Evolutionary conservation across 1,140 invertebrate species (phyloP).

Genomic region (Aphaenogaster ashmeadi): DNA sequence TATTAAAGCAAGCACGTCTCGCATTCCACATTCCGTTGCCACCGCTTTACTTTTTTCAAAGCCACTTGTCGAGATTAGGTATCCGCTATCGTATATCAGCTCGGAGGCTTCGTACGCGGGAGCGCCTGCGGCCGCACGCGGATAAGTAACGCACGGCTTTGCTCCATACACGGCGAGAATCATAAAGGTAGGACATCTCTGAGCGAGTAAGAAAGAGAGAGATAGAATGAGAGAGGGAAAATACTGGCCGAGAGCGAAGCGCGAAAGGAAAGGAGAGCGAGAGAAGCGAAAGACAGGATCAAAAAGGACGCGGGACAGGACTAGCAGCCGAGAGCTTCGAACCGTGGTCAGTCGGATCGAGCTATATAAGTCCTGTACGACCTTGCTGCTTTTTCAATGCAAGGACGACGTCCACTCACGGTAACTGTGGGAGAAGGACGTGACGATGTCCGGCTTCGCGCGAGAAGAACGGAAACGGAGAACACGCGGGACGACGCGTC

Average conservation of each 20-base stretch:
- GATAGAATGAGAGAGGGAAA: neutral
- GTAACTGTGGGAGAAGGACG: slow-evolving; percentile 2
- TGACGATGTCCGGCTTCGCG: neutral
- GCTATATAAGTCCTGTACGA: slow-evolving; percentile 79
- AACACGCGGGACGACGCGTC: neutral
- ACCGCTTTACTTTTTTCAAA: slow-evolving; percentile 37
- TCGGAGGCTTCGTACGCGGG: slow-evolving; percentile 25
- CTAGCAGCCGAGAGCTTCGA: slow-evolving; percentile 68
- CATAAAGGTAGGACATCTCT: slow-evolving; percentile 50
- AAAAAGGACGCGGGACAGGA: slow-evolving; percentile 68
- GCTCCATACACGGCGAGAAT: slow-evolving; percentile 35
- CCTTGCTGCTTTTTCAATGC: slow-evolving; percentile 83
- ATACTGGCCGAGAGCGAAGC: slow-evolving; percentile 7
- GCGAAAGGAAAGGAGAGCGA: slow-evolving; percentile 33
- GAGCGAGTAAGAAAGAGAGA: neutral
- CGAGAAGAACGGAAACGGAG: slow-evolving; percentile 6
- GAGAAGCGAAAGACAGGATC: neutral
- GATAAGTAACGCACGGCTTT: slow-evolving; percentile 67
- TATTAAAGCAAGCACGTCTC: slow-evolving; percentile 9
- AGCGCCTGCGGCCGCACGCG: slow-evolving; percentile 31
- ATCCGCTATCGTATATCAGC: slow-evolving; percentile 51
- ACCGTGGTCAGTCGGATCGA: slow-evolving; percentile 60
- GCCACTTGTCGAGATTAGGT: slow-evolving; percentile 43
- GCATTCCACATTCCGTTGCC: slow-evolving; percentile 27
- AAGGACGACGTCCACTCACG: slow-evolving; percentile 78